Conservation (phyloP, 2,797 vertebrate genomes). For the Trachops cirrhosus region DNA sequence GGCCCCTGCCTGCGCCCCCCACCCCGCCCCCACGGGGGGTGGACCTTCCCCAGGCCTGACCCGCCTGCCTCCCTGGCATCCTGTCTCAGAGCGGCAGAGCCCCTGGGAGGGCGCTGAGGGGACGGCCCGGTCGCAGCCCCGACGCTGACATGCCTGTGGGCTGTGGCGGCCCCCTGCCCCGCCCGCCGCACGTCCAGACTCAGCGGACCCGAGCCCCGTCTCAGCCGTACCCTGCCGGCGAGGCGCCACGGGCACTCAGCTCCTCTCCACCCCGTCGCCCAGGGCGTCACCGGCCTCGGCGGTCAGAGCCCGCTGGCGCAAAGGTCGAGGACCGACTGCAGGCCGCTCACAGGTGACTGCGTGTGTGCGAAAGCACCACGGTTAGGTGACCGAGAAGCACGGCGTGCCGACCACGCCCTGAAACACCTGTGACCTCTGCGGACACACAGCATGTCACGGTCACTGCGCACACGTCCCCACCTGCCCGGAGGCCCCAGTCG, state of each 20-base stretch:
- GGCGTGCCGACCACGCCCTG: accelerated
- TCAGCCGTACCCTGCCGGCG: accelerated
- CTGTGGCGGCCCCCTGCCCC: not conserved
- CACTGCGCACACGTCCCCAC: no score
- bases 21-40: not conserved
- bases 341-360: accelerated
- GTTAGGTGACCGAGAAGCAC: accelerated
- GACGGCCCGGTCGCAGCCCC: not conserved
- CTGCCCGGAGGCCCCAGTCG: not conserved
- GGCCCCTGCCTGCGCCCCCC: not conserved
- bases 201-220: not conserved
- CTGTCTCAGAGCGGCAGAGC: not conserved
- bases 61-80: not conserved
- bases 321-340: not conserved
- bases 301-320: not conserved
- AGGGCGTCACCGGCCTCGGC: accelerated
- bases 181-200: not conserved
- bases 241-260: accelerated
- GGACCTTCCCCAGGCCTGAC: not conserved
- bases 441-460: not conserved
- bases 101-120: not conserved
- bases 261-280: no score
- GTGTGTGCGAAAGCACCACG: accelerated
- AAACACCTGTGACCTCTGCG: not conserved
- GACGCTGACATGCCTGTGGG: not conserved